Base-by-base conservation (phyloP, 2,888 invertebrate genomes). In the Hydropsyche betteni region DNA sequence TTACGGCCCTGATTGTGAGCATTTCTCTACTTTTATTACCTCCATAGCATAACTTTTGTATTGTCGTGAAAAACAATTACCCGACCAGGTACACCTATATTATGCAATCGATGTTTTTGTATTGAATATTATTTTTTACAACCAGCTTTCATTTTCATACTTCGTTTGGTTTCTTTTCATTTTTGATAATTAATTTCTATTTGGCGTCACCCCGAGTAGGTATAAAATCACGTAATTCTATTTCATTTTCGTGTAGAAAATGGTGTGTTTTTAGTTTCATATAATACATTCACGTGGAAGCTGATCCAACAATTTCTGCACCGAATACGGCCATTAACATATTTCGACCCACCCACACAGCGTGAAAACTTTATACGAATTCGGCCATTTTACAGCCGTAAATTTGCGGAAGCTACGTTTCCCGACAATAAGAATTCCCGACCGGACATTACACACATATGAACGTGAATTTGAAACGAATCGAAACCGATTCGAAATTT, bases 351-450 rank as follows among this genome's bases (percentile, higher is more conserved):
- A 33, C 51, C 52, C 55, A 69, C 44, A 12, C 51, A 8, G 51
- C 8, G 70, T 34, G 64, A 75, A 75, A 77, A 77, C 75, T 77
- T 76, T 69, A 74, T 69, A 44, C 44, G 68, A 68, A 68, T 68
- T 68, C 73, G 69, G 68, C 58, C 73, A 74, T 74, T 76, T 70
- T 76, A 51, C 64, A 76, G 71, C 68, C 77, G 75, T 77, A 77
- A 77, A 77, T 77, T 74, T 77, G 74, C 74, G 68, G 61, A 55
- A 34, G 75, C 69, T 72, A 76, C 74, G 74, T 75, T 61, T 16
- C 33, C 51, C 74, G 69, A 77, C 77, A 77, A 77, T 77, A 76
- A 75, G 77, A 74, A 77, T 77, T 77, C 77, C 77, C 53, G 53
- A 74, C 74, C 69, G 75, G 70, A 77, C 68, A 74, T 58, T 58